These are phyloP conservation scores for Agriopis marginaria DNA, from an alignment of 2,888 invertebrate species.

Conservation along the genomic window DNA sequence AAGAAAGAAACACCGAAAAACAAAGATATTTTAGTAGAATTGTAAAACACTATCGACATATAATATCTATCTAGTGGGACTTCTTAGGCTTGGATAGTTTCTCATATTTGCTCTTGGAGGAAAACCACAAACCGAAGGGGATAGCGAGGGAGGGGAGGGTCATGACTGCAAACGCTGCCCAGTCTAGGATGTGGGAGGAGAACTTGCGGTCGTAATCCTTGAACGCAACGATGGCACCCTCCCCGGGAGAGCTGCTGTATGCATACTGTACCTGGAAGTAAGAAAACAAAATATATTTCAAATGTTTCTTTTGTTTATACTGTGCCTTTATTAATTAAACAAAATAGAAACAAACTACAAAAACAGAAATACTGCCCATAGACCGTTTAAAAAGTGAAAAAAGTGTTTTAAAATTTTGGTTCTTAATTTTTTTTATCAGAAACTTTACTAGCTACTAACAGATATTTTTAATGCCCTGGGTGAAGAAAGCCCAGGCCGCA, in stretches of 20 bases:
- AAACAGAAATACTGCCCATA: too few species aligned
- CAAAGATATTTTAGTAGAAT: background rate
- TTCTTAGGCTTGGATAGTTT: slow-evolving; percentile 91
- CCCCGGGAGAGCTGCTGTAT: slow-evolving; percentile 96
- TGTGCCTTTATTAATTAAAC: too few species aligned
- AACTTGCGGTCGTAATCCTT: slow-evolving; percentile 98
- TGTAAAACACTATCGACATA: slow-evolving; percentile 2
- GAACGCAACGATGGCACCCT: slow-evolving; percentile 96
- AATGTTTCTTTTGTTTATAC: too few species aligned
- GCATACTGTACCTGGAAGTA: slow-evolving; percentile 89
- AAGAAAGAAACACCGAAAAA: too few species aligned
- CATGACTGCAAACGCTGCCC: slow-evolving; percentile 99
- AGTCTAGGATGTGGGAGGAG: slow-evolving; percentile 98
- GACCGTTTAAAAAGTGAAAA: too few species aligned
- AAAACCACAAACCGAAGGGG: slow-evolving; percentile 97
- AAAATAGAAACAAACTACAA: too few species aligned
- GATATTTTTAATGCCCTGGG: too few species aligned
- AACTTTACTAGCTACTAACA: too few species aligned
- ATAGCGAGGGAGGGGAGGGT: slow-evolving; percentile 97
- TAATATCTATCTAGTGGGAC: slow-evolving; percentile 71
- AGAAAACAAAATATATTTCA: background rate
- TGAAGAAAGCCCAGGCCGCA: too few species aligned
- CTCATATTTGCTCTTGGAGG: slow-evolving; percentile 98
- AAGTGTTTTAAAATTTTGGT: too few species aligned
- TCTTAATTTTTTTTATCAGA: too few species aligned